Conservation (phyloP, 1,140 invertebrate genomes). For the Drosophila nebulosa region DNA sequence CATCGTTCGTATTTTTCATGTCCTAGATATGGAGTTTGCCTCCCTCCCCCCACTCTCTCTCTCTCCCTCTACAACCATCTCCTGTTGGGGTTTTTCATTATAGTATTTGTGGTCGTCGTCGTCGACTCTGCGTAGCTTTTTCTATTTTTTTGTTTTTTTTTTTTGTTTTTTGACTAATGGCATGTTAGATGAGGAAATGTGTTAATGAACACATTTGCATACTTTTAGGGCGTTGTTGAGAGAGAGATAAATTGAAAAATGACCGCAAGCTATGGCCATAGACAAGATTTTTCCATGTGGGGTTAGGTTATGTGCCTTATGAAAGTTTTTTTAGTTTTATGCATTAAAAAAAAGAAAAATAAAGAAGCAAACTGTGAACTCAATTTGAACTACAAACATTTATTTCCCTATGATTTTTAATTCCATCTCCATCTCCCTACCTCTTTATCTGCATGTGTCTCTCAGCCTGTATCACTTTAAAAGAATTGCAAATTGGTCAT, state of each 20-base stretch:
- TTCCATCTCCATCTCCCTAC: neutral
- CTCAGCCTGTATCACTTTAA: neutral
- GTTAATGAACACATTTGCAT: conserved; percentile 61
- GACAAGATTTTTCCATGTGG: conserved; percentile 3
- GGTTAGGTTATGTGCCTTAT: neutral
- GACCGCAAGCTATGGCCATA: conserved; percentile 4
- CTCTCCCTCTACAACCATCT: neutral
- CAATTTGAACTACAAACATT: neutral
- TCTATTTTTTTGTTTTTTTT: neutral
- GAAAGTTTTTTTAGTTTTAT: neutral
- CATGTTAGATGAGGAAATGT: conserved; percentile 56
- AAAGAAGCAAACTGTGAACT: too few relatives aligned
- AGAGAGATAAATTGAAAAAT: conserved; percentile 35
- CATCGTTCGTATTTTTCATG: conserved; percentile 26
- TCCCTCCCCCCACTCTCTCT: neutral
- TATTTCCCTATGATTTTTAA: conserved; percentile 8
- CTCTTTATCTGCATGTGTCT: too few relatives aligned
- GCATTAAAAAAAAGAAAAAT: too few relatives aligned
- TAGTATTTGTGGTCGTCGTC: neutral
- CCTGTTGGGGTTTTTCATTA: neutral
- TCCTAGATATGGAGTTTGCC: conserved; percentile 10
- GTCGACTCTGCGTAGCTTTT: conserved; percentile 7
- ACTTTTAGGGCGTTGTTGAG: conserved; percentile 21
- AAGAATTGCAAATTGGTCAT: neutral
- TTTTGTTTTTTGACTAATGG: conserved; percentile 49